phyloP scores from a whole-genome alignment of 2,888 invertebrate genomes.

The Zele albiditarsus region DNA sequence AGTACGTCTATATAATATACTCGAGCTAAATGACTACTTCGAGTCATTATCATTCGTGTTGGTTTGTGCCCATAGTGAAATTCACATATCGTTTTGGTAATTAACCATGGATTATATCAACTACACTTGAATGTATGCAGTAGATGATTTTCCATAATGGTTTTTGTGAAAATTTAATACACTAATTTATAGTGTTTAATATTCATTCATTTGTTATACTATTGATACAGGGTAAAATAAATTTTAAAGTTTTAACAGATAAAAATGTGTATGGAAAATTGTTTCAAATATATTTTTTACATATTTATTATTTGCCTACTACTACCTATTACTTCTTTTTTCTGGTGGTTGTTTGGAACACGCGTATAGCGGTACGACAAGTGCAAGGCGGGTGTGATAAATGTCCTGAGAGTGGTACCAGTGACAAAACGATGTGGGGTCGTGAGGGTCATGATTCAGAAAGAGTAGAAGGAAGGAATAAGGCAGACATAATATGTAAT shows the following conservation, averaged over 20 bases:
- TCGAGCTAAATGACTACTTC: slow-evolving; percentile 53
- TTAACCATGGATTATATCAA: slow-evolving; percentile 12
- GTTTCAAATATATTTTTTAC: background rate
- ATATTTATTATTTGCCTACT: background rate
- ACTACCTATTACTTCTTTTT: slow-evolving; percentile 9
- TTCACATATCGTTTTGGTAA: slow-evolving; percentile 16
- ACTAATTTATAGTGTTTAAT: background rate
- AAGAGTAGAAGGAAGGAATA: background rate
- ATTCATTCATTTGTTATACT: too few species aligned
- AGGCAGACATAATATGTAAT: slow-evolving; percentile 4
- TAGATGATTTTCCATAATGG: background rate
- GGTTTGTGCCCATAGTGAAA: slow-evolving; percentile 15
- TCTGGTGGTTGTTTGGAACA: slow-evolving; percentile 23
- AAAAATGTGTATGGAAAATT: background rate
- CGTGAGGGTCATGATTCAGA: slow-evolving; percentile 42
- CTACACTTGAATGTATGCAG: background rate
- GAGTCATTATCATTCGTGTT: slow-evolving; percentile 54
- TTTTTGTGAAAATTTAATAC: background rate
- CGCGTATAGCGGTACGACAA: background rate
- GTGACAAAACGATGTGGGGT: slow-evolving; percentile 57
- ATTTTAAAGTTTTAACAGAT: background rate
- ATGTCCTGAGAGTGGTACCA: slow-evolving; percentile 56
- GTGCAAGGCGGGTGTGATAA: slow-evolving; percentile 54
- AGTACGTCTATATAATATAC: slow-evolving; percentile 4
- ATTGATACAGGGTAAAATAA: too few species aligned